Percentiles rank a stretch among this genome's conserved stretches.
These are phyloP conservation scores for Aphis gossypii DNA, from an alignment of 1,140 invertebrate species.

Conservation along the genomic window DNA sequence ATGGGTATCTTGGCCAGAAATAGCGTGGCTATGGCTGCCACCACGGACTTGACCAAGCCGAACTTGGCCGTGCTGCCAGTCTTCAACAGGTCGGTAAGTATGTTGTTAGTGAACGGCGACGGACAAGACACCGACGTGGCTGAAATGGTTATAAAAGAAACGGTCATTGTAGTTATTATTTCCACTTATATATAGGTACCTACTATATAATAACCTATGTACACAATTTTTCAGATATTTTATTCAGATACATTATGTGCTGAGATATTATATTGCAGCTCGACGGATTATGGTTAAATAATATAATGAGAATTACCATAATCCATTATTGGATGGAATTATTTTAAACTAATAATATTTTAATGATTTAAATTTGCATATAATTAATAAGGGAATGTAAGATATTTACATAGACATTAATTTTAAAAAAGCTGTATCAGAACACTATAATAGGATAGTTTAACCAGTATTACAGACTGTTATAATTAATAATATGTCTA, in stretches of 20 bases:
- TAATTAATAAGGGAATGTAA: too few species aligned
- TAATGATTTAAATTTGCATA: too few species aligned
- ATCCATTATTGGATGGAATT: background rate
- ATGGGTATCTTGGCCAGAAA: constrained; percentile 60
- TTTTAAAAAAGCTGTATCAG: background rate
- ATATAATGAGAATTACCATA: background rate
- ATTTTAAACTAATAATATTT: background rate
- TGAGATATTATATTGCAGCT: background rate
- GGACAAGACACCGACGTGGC: constrained; percentile 46
- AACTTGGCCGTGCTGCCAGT: constrained; percentile 48
- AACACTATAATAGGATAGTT: background rate
- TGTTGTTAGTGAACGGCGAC: constrained; percentile 40
- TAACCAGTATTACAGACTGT: background rate
- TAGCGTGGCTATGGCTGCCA: constrained; percentile 56
- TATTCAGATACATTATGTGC: background rate
- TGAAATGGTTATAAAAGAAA: background rate
- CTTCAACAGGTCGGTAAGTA: constrained; percentile 54
- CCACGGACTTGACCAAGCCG: constrained; percentile 55
- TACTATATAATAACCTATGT: too few species aligned
- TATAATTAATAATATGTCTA: background rate
- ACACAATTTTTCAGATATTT: background rate
- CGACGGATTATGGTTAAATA: background rate
- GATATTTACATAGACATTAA: too few species aligned
- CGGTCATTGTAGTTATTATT: background rate
- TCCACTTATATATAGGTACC: background rate